Evolutionary conservation across 2,888 invertebrate species (phyloP), one percentile per base, ranked within the genome.

Genomic region (Amphipyra tragopoginis): DNA sequence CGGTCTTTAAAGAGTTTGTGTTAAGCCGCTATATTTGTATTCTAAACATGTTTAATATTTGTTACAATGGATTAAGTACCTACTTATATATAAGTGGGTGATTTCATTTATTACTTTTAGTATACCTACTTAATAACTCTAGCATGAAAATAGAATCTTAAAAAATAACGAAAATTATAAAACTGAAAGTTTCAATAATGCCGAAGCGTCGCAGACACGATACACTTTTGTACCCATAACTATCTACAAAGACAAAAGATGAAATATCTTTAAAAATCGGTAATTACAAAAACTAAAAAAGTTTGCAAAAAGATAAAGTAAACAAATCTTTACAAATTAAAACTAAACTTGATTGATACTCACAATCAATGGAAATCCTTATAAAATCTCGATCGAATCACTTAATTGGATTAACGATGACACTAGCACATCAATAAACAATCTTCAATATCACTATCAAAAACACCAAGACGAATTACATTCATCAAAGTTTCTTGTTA

Each of bases 351-450:
- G 9, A 80, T 75, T 61, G 61, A 75, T 90, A 93, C 93, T 94
- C 73, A 94, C 94, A 82, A 84, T 78, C 59, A 77, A 80, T 74
- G 66, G 80, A 86, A 92, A 91, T 92, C 91, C 92, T 88, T 86
- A 66, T 64, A 79, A 82, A 78, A 75, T 79, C 78, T 84, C 77
- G 82, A 83, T 78, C 69, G 65, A 76, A 80, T 78, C 92, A 92
- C 92, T 87, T 62, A 82, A 84, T 84, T 76, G 75, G 82, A 86
- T 86, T 75, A 83, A 81, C 79, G 85, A 83, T 77, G 85, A 85
- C 93, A 93, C 93, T 88, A 78, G 82, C 80, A 84, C 93, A 91
- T 87, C 80, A 87, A 83, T 81, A 85, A 88, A 89, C 87, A 87
- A 90, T 88, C 86, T 88, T 86, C 84, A 82, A 78, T 82, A 84